These are phyloP conservation scores for Meteorus sp. DNA, from an alignment of 1,140 invertebrate species.

Conservation along the genomic window DNA sequence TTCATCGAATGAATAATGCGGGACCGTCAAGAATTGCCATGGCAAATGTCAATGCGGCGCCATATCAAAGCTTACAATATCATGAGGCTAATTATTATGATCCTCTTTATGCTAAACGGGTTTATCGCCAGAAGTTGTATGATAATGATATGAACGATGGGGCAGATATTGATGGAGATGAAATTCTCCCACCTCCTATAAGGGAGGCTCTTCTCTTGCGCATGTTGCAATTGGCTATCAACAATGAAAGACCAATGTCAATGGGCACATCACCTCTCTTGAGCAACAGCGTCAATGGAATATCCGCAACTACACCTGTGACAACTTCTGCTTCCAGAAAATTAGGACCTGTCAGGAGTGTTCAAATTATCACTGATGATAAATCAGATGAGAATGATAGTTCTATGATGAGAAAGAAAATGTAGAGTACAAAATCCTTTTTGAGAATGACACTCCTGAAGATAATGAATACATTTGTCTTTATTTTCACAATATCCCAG, in stretches of 20 bases:
- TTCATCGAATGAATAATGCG: no score
- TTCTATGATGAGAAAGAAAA: conserved; percentile 48
- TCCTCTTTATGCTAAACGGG: conserved; percentile 45
- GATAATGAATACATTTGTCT: background rate
- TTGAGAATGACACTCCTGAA: background rate
- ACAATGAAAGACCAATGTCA: conserved; percentile 60
- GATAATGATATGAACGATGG: conserved; percentile 45
- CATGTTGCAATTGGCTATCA: conserved; percentile 72
- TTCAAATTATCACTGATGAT: conserved; percentile 51
- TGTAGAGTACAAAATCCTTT: conserved; percentile 33
- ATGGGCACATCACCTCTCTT: background rate
- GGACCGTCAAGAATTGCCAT: background rate
- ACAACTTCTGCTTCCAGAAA: conserved; percentile 47
- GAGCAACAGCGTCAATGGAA: conserved; percentile 40
- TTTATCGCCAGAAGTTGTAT: conserved; percentile 54
- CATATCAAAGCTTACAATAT: conserved; percentile 40
- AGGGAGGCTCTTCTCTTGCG: conserved; percentile 68
- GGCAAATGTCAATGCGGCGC: background rate
- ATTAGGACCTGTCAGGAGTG: conserved; percentile 48
- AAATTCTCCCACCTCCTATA: conserved; percentile 68
- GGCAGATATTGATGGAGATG: conserved; percentile 51
- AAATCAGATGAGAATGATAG: conserved; percentile 44
- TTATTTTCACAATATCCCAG: background rate
- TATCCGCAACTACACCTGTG: conserved; percentile 38
- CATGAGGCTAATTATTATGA: conserved; percentile 62